phyloP scores from a whole-genome alignment of 2,888 invertebrate genomes.

The Dasysyrphus albostriatus region DNA sequence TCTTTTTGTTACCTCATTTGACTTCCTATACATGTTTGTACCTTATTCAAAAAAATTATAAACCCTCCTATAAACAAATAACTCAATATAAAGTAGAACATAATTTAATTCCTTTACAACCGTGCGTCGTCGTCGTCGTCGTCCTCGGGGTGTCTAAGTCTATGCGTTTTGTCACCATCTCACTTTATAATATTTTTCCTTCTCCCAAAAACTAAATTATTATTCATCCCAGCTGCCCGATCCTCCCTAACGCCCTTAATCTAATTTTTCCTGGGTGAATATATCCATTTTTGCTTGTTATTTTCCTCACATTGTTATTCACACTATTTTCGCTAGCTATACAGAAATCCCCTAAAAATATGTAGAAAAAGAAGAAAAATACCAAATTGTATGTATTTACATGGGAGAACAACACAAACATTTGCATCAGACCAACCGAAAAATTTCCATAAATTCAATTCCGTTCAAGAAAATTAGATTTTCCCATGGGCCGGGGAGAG shows the following conservation, averaged over 20 bases:
- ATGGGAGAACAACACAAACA: conserved; percentile 37
- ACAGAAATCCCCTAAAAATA: conserved; percentile 9
- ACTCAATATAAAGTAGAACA: conserved; percentile 18
- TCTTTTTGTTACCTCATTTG: not conserved
- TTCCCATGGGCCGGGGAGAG: not conserved
- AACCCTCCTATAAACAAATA: not conserved
- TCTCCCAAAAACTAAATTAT: conserved; percentile 21
- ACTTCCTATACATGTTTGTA: not conserved
- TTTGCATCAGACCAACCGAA: conserved; percentile 31
- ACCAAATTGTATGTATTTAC: conserved; percentile 33
- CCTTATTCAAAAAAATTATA: not conserved
- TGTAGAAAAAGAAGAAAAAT: conserved; percentile 6
- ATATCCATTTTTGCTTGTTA: conserved; percentile 7
- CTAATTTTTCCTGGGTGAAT: conserved; percentile 25
- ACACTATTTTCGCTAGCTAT: conserved; percentile 19
- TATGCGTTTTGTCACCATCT: conserved; percentile 6
- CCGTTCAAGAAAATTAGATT: conserved; percentile 50
- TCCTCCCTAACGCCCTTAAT: conserved; percentile 20
- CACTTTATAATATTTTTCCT: not conserved
- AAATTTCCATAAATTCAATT: conserved; percentile 71
- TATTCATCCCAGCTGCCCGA: not conserved
- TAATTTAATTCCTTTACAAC: conserved; percentile 11
- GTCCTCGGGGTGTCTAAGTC: not conserved
- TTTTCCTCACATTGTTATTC: conserved; percentile 43
- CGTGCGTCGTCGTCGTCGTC: too few species aligned